Evolutionary conservation across 2,797 vertebrate species (phyloP).

Genomic region (Hydrophis major): DNA sequence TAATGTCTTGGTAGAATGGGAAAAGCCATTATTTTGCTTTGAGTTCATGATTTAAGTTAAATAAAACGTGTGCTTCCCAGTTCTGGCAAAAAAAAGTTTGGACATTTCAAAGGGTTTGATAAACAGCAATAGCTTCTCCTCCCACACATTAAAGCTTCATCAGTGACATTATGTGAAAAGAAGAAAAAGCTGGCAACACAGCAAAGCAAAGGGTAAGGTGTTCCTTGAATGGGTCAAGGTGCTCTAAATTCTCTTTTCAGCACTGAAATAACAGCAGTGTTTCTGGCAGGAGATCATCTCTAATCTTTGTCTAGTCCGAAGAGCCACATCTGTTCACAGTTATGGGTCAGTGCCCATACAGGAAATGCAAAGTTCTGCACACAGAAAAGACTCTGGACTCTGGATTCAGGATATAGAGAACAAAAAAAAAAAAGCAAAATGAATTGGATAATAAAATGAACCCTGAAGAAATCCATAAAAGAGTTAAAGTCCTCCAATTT

Average conservation of each 20-base stretch:
- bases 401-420: conserved; percentile 44
- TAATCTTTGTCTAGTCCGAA: conserved; percentile 46
- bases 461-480: conserved; percentile 47
- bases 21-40: conserved; percentile 13
- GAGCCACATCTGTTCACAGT: conserved; percentile 70
- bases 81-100: conserved; percentile 56
- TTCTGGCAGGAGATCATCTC: conserved; percentile 67
- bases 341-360: conserved; percentile 63
- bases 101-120: conserved; percentile 73
- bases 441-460: conserved; percentile 56
- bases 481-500: conserved; percentile 40
- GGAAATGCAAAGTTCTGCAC: conserved; percentile 43
- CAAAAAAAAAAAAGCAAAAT: conserved; percentile 37
- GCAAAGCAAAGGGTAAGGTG: conserved; percentile 72
- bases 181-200: conserved; percentile 63
- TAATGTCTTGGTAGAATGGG: conserved; percentile 13
- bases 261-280: conserved; percentile 55
- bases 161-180: conserved; percentile 59
- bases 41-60: conserved; percentile 65
- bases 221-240: conserved; percentile 76
- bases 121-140: conserved; percentile 72
- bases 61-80: conserved; percentile 54
- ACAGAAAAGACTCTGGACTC: conserved; percentile 46
- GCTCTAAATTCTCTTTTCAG: conserved; percentile 65
- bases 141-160: conserved; percentile 66